phyloP scores from a whole-genome alignment of 2,113 vertebrate species.

The Baryphthengus martii region DNA sequence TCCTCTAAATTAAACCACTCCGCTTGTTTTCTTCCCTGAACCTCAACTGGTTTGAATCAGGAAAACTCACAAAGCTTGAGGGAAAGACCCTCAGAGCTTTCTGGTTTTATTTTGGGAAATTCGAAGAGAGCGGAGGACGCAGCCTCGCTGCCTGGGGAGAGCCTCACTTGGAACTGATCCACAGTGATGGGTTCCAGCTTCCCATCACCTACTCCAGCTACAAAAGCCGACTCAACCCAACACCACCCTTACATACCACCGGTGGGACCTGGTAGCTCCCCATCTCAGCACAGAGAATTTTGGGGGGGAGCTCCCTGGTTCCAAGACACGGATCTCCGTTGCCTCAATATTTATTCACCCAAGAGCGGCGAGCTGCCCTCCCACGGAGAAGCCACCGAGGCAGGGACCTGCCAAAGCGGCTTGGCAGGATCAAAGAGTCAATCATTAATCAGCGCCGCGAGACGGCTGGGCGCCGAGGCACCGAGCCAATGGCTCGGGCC shows the following conservation, averaged over 20 bases:
- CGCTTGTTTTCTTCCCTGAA: neutral
- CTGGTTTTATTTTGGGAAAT: neutral
- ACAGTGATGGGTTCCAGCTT: neutral
- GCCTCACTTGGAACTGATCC: neutral
- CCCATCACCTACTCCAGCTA: neutral
- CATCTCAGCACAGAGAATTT: neutral
- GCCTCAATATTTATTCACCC: neutral
- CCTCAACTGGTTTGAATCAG: neutral
- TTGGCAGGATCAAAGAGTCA: neutral
- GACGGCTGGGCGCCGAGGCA: neutral
- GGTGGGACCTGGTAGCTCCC: neutral
- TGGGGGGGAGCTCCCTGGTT: neutral
- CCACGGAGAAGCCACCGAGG: accelerated
- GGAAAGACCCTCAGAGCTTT: neutral
- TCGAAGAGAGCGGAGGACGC: neutral
- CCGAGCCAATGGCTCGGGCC: neutral
- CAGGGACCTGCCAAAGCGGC: neutral
- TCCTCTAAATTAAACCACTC: neutral
- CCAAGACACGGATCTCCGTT: accelerated
- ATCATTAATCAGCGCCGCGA: neutral
- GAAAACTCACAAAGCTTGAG: neutral
- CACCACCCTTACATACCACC: neutral
- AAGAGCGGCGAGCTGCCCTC: neutral
- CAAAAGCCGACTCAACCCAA: neutral
- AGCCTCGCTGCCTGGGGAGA: neutral